These are phyloP conservation scores for Anadara kagoshimensis DNA, from an alignment of 1,140 invertebrate species.

Conservation along the genomic window DNA sequence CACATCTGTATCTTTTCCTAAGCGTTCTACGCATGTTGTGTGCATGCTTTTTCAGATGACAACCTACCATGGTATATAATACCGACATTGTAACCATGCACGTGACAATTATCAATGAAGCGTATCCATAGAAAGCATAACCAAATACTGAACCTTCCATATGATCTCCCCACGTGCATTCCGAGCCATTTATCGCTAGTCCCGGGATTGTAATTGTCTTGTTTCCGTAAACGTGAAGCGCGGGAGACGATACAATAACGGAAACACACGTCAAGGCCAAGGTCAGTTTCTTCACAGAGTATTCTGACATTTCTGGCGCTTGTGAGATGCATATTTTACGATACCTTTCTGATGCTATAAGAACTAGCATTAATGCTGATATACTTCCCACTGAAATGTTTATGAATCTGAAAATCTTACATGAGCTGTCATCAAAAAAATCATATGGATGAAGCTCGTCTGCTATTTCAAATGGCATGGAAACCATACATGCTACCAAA, in stretches of 20 bases:
- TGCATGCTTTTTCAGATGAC: slow-evolving; percentile 14
- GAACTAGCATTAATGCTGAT: slow-evolving; percentile 30
- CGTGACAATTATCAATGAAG: background rate
- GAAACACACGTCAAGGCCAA: slow-evolving; percentile 12
- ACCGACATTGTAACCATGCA: slow-evolving; percentile 19
- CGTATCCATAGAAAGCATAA: slow-evolving; percentile 13
- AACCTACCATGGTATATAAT: slow-evolving; percentile 6
- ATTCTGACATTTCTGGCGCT: slow-evolving; percentile 24
- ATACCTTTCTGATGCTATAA: slow-evolving; percentile 38
- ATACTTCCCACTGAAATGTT: slow-evolving; percentile 32
- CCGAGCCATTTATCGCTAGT: slow-evolving; percentile 4
- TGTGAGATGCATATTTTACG: slow-evolving; percentile 31
- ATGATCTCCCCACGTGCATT: slow-evolving; percentile 34
- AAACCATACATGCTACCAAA: slow-evolving; percentile 55
- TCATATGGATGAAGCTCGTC: slow-evolving; percentile 56
- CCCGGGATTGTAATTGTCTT: slow-evolving; percentile 18
- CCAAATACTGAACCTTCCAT: slow-evolving; percentile 12
- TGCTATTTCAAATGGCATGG: slow-evolving; percentile 61
- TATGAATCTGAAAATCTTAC: slow-evolving; percentile 56
- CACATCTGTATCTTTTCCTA: background rate
- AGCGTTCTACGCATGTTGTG: slow-evolving; percentile 15
- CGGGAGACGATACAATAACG: slow-evolving; percentile 7
- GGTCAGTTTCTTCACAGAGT: slow-evolving; percentile 16
- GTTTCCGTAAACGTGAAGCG: slow-evolving; percentile 30
- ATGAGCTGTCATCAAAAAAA: slow-evolving; percentile 49